A percentile compares a stretch with the other conserved stretches of the same genome.
Evolutionary conservation across 2,113 vertebrate genomes (phyloP).

Genomic region (Patagioenas fasciata): DNA sequence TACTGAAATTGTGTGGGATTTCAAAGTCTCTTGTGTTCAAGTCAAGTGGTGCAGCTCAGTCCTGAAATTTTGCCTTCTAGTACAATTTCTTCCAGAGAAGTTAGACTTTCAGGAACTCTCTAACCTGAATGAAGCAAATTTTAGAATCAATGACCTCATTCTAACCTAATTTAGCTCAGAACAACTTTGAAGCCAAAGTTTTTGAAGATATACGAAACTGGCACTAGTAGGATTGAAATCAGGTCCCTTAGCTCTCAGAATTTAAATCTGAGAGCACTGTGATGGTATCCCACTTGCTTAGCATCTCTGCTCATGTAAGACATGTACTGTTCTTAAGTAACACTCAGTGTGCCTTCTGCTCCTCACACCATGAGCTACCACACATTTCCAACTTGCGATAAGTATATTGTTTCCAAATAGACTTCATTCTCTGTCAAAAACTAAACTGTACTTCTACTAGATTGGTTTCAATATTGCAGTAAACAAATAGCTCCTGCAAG

Average conservation of each 20-base stretch:
- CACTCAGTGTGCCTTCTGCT: not conserved
- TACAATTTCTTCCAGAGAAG: not conserved
- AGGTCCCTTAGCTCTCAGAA: not conserved
- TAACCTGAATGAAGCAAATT: slow-evolving; percentile 50
- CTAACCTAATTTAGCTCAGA: not conserved
- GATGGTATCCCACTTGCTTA: not conserved
- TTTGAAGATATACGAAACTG: slow-evolving; percentile 17
- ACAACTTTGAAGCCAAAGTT: slow-evolving; percentile 10
- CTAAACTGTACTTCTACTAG: not conserved
- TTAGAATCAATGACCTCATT: slow-evolving; percentile 54
- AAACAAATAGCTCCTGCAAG: not conserved
- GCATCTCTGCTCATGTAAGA: not conserved
- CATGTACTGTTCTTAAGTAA: not conserved
- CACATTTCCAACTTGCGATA: not conserved
- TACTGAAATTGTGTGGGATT: not conserved
- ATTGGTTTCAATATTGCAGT: not conserved
- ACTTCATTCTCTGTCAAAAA: not conserved
- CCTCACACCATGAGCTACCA: not conserved
- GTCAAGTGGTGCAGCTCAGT: not conserved
- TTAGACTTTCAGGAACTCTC: slow-evolving; percentile 44
- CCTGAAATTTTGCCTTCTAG: slow-evolving; percentile 26
- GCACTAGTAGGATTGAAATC: not conserved
- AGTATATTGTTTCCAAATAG: not conserved
- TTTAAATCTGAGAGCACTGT: not conserved
- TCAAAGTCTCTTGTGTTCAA: not conserved